phyloP scores from a whole-genome alignment of 2,797 vertebrate species.

The Clarias laeviceps region DNA sequence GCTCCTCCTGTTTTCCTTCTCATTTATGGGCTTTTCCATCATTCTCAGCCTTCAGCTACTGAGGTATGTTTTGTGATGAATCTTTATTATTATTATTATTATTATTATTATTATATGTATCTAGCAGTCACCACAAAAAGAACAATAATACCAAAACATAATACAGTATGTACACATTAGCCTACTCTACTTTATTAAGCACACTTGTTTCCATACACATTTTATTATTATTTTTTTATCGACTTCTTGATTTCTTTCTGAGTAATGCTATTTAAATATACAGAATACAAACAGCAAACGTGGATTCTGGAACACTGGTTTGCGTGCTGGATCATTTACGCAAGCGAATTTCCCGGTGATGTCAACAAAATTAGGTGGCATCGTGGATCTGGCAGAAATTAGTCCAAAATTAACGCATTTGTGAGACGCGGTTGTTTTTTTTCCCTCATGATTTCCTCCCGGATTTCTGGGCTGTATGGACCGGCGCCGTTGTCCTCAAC shows the following conservation, averaged over 20 bases:
- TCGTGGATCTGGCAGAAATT: neutral
- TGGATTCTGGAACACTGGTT: neutral
- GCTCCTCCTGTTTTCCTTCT: constrained; percentile 57
- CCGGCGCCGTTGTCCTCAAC: constrained; percentile 23
- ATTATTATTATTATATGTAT: neutral
- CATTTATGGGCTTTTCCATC: constrained; percentile 53
- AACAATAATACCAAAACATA: neutral
- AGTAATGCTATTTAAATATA: neutral
- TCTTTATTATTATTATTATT: constrained; percentile 1
- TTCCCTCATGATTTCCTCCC: constrained; percentile 9
- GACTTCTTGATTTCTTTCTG: neutral
- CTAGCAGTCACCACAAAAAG: neutral
- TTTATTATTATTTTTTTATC: neutral
- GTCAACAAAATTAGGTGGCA: neutral
- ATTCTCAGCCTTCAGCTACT: constrained; percentile 57
- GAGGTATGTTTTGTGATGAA: constrained; percentile 59
- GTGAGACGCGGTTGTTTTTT: neutral
- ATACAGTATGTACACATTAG: neutral
- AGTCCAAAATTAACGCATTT: neutral
- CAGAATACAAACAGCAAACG: neutral
- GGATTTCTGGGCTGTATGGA: constrained; percentile 1
- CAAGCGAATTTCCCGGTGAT: constrained; percentile 3
- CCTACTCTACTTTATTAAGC: neutral
- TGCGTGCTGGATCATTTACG: neutral
- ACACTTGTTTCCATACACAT: neutral